These are phyloP conservation scores for Ailurus styani DNA, from an alignment of 2,113 vertebrate genomes.

Conservation along the genomic window DNA sequence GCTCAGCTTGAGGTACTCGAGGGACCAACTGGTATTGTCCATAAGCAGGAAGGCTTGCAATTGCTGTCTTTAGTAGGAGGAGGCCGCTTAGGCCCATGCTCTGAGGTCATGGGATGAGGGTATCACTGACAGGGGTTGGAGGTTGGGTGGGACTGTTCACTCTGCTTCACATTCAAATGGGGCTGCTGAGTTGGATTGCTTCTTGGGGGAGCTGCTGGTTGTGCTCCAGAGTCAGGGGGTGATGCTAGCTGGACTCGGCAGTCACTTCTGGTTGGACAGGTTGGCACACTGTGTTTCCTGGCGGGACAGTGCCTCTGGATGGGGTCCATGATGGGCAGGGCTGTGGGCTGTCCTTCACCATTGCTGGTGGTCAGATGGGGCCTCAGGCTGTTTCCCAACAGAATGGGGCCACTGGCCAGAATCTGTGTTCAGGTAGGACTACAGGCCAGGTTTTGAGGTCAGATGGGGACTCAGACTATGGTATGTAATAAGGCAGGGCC, in stretches of 20 bases:
- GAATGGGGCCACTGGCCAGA: neutral
- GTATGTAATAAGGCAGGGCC: neutral
- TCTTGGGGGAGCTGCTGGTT: neutral
- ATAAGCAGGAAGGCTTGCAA: neutral
- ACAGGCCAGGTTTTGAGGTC: neutral
- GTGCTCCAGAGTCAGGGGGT: neutral
- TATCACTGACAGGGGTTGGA: neutral
- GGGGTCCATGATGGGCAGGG: neutral
- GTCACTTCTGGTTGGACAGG: neutral
- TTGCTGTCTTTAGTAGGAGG: neutral
- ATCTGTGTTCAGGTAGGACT: neutral
- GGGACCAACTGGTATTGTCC: neutral
- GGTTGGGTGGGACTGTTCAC: neutral
- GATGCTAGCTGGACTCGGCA: neutral
- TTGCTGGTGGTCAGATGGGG: neutral
- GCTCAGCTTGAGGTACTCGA: neutral
- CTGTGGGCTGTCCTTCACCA: neutral
- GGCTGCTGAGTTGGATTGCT: neutral
- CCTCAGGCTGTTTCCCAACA: neutral
- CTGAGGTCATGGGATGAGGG: neutral
- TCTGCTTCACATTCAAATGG: neutral
- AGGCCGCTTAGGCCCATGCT: neutral
- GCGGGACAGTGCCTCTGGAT: neutral
- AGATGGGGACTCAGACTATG: neutral
- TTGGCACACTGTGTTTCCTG: neutral